Evolutionary conservation across 2,797 vertebrate species (phyloP).

Genomic region (Fringilla coelebs): DNA sequence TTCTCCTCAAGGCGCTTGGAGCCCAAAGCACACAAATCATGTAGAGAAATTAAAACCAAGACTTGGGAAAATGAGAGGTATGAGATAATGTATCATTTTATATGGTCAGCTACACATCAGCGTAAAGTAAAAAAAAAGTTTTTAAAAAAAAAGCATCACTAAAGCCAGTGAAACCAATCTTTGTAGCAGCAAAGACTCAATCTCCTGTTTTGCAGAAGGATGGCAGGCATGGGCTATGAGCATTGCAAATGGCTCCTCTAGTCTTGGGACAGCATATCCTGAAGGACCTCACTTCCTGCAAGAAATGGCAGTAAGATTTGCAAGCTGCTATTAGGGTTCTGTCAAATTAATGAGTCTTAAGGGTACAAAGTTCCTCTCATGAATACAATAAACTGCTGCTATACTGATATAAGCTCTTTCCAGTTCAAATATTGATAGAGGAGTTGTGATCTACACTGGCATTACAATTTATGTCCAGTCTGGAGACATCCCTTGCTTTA

Average conservation of each 20-base stretch:
- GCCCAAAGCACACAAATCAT: background rate
- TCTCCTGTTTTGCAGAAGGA: background rate
- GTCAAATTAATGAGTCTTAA: constrained; percentile 59
- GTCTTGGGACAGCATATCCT: background rate
- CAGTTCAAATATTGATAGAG: constrained; percentile 64
- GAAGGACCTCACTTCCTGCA: background rate
- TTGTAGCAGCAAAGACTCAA: background rate
- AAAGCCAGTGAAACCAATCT: background rate
- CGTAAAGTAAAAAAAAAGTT: fast-evolving
- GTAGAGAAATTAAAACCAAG: background rate
- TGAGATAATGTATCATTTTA: background rate
- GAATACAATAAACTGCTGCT: constrained; percentile 44
- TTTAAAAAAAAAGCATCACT: background rate
- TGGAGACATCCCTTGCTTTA: constrained; percentile 59
- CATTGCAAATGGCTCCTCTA: background rate
- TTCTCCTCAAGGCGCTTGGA: background rate
- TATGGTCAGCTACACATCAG: background rate
- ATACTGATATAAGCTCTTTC: constrained; percentile 31
- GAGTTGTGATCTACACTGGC: constrained; percentile 43
- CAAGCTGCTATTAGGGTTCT: constrained; percentile 4
- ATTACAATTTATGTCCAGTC: constrained; percentile 63
- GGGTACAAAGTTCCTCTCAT: constrained; percentile 15
- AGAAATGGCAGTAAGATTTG: constrained; percentile 39
- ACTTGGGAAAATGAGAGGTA: background rate
- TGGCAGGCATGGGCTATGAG: background rate